A percentile compares a stretch with the other conserved stretches of the same genome.
Evolutionary conservation across 2,888 invertebrate species (phyloP).

Genomic region (Lasioglossum calceatum): DNA sequence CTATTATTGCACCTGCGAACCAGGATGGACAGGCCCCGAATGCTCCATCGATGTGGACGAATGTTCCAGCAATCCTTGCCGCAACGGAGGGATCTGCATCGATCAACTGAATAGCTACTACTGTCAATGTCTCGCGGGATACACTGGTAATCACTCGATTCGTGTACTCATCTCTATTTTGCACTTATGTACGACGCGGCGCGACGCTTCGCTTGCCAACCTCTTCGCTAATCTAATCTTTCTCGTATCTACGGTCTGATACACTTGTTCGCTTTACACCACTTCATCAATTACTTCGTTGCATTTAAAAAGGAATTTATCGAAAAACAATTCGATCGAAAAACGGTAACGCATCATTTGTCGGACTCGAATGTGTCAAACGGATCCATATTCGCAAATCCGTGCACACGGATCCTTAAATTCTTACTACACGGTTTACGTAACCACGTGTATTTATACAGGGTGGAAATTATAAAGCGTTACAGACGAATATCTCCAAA

Average conservation of each 20-base stretch:
- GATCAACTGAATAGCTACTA: conserved; percentile 86
- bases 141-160: conserved; percentile 84
- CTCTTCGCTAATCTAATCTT: not conserved
- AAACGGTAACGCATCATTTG: no score
- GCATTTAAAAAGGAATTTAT: no score
- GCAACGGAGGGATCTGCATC: conserved; percentile 88
- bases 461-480: no score
- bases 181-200: not conserved
- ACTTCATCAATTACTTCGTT: not conserved
- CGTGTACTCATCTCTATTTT: not conserved
- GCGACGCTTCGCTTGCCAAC: not conserved
- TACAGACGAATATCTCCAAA: no score
- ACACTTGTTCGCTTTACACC: not conserved
- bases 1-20: conserved; percentile 89
- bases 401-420: no score
- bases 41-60: conserved; percentile 86
- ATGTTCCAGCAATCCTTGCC: conserved; percentile 87
- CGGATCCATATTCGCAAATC: no score
- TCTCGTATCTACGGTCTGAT: not conserved
- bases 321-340: no score
- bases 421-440: no score
- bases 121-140: conserved; percentile 87
- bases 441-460: no score
- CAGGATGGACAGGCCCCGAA: conserved; percentile 88
- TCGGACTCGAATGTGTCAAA: no score